These are phyloP conservation scores for Dermolepida albohirtum DNA, from an alignment of 2,888 invertebrate genomes.

Conservation along the genomic window DNA sequence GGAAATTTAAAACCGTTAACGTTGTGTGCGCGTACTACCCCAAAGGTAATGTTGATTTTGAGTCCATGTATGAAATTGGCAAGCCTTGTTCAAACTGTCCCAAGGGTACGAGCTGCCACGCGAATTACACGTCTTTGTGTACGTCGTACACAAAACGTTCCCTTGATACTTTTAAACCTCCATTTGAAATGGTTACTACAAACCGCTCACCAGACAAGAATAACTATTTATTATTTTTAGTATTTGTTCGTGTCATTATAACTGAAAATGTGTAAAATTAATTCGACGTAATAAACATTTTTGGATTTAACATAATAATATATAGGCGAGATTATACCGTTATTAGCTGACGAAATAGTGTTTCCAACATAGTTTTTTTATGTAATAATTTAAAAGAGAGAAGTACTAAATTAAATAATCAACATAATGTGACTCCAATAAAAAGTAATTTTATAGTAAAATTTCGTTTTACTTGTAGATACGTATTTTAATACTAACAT, in stretches of 20 bases:
- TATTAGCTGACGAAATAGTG: no score
- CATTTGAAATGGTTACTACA: constrained; percentile 17
- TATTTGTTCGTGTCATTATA: not conserved
- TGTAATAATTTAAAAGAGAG: no score
- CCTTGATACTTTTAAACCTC: constrained; percentile 33
- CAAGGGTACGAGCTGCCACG: constrained; percentile 32
- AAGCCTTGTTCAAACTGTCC: constrained; percentile 38
- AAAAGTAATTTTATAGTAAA: no score
- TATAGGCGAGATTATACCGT: no score
- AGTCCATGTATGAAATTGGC: constrained; percentile 40
- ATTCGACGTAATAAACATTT: no score
- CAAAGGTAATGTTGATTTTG: constrained; percentile 34
- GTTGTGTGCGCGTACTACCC: constrained; percentile 44
- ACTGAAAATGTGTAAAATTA: not conserved
- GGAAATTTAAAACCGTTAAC: constrained; percentile 36
- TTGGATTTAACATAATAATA: no score
- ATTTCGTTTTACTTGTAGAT: no score
- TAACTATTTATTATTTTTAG: not conserved
- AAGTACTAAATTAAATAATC: no score
- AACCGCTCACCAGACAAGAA: not conserved
- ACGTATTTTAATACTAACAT: no score
- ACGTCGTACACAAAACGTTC: constrained; percentile 25
- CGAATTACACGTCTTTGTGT: constrained; percentile 39
- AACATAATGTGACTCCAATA: no score
- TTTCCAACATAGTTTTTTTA: no score